Base-by-base conservation (phyloP, 2,113 vertebrate species). In the Nycticorax nycticorax region DNA sequence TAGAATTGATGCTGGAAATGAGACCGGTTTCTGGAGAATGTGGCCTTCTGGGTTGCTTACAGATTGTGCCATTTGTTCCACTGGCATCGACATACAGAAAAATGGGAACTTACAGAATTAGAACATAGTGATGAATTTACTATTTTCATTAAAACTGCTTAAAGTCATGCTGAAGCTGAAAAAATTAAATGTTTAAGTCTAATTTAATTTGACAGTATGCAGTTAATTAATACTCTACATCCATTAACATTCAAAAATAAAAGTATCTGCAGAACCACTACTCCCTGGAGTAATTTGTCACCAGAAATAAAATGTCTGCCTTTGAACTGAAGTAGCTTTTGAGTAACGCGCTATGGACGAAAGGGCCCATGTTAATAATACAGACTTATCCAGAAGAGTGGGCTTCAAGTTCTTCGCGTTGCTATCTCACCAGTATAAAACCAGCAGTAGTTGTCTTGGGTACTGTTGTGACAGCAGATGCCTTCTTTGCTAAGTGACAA, bases 161-260 rank as follows among this genome's bases (percentile, higher is more conserved):
- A 19, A 79, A 91, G 41, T 48, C 48, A 33, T 41, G n/a, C 28
- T 73, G 37, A 73, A 85, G 19, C 45, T 89, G 64, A 71, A 93
- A 64, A 84, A 79, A 23, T 17, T 10, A 79, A 48, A 52, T 30
- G 28, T 73, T 75, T 82, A 82, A 79, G 17, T 85, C 39, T 93
- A 87, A 73, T 94, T 90, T 90, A 66, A 88, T 93, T 93, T 85
- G 69, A 41, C 91, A 84, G 26, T 73, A 45, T 79, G 67, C 67
- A 62, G 47, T 95, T 96, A 95, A 92, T 96, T 93, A 95, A 90
- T 90, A 88, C 16, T 62, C n/a, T 66, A 41, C 14, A 47, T 39
- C 37, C 28, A 85, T 95, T 95, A 94, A 55, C 41, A 80, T 85
- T 88, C 41, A 88, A 60, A 94, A 85, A 53, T 73, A 27, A 73